These are phyloP conservation scores for Bovichtus variegatus DNA, from an alignment of 2,797 vertebrate genomes.

Conservation along the genomic window DNA sequence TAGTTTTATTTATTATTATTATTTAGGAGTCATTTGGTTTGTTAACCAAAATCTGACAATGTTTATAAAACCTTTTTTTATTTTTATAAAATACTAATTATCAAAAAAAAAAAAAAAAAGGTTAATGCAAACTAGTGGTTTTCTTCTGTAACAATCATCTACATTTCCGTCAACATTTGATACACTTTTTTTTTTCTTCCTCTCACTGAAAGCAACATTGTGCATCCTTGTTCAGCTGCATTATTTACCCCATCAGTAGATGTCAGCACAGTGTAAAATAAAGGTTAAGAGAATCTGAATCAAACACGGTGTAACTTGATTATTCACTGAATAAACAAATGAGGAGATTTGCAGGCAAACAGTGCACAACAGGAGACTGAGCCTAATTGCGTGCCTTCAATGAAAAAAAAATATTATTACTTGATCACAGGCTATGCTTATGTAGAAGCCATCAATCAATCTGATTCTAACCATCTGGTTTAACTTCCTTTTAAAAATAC, in stretches of 20 bases:
- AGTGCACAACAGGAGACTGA: neutral
- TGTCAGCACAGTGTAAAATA: constrained; percentile 67
- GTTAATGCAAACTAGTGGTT: neutral
- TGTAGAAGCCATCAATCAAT: constrained; percentile 1
- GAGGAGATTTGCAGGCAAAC: neutral
- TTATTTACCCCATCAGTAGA: constrained; percentile 72
- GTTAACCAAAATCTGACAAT: too few relatives aligned
- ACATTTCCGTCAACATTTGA: neutral
- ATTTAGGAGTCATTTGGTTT: too few relatives aligned
- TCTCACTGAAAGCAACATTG: too few relatives aligned
- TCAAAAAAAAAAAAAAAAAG: too few relatives aligned
- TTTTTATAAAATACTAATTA: too few relatives aligned
- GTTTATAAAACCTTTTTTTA: too few relatives aligned
- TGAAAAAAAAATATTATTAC: constrained; percentile 2
- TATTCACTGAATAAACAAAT: neutral
- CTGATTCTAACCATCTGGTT: constrained; percentile 1
- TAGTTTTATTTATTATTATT: too few relatives aligned
- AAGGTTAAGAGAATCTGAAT: neutral
- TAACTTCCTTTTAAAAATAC: neutral
- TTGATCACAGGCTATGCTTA: constrained; percentile 1
- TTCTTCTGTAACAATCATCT: neutral
- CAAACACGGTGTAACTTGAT: neutral
- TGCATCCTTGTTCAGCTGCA: constrained; percentile 1
- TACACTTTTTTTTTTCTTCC: too few relatives aligned
- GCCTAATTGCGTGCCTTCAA: neutral